These are phyloP conservation scores for Leptinotarsa defecta DNA, from an alignment of 1,140 invertebrate genomes.

Conservation along the genomic window DNA sequence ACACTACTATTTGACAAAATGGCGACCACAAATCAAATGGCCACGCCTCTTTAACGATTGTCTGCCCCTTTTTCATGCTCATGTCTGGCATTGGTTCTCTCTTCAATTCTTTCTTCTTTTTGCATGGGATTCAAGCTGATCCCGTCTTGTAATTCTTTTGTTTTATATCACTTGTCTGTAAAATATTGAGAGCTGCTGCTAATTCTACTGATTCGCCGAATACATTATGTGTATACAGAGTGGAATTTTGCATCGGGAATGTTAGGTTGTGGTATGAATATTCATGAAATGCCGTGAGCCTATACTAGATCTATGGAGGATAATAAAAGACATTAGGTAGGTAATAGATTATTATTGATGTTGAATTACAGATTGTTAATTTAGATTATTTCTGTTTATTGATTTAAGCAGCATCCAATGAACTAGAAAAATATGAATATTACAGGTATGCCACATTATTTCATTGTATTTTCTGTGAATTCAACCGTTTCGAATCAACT, in stretches of 20 bases:
- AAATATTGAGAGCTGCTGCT: slow-evolving; percentile 48
- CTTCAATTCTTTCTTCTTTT: slow-evolving; percentile 52
- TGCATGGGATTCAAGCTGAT: slow-evolving; percentile 48
- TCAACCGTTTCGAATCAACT: no score
- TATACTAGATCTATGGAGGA: background rate
- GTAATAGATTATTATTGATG: no score
- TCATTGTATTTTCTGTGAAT: no score
- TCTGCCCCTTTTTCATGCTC: slow-evolving; percentile 57
- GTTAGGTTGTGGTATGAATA: slow-evolving; percentile 15
- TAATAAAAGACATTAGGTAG: no score
- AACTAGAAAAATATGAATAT: no score
- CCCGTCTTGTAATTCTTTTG: slow-evolving; percentile 51
- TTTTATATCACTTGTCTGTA: slow-evolving; percentile 47
- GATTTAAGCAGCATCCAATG: no score
- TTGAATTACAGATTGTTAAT: no score
- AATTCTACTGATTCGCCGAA: slow-evolving; percentile 37
- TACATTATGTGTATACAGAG: slow-evolving; percentile 20
- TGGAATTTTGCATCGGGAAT: slow-evolving; percentile 12
- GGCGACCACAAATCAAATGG: slow-evolving; percentile 58
- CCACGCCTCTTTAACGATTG: slow-evolving; percentile 56
- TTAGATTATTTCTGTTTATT: no score
- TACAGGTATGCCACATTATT: no score
- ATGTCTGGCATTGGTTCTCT: slow-evolving; percentile 56
- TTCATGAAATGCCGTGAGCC: slow-evolving; percentile 10
- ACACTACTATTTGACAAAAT: slow-evolving; percentile 60